These are phyloP conservation scores for Alca torda DNA, from an alignment of 2,797 vertebrate species.

Conservation along the genomic window DNA sequence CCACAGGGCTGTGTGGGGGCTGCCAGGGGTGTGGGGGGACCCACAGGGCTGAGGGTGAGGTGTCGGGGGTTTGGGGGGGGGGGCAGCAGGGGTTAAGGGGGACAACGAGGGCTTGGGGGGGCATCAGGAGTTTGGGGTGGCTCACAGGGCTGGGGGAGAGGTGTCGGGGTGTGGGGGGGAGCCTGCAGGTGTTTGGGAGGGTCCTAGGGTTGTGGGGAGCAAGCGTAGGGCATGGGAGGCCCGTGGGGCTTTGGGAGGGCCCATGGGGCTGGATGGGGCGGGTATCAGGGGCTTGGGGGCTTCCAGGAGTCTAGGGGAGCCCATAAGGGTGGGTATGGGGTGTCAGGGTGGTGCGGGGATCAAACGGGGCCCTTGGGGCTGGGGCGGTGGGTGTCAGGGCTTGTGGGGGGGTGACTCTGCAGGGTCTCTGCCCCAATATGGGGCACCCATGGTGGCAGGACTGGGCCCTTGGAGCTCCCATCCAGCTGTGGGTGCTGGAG, in stretches of 20 bases:
- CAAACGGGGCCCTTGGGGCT: background rate
- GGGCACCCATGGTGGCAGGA: too few relatives aligned
- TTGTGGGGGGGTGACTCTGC: background rate
- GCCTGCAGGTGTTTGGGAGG: background rate
- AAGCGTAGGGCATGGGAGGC: background rate
- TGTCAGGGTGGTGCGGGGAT: fast-evolving
- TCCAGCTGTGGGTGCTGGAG: background rate
- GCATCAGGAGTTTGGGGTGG: background rate
- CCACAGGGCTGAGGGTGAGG: background rate
- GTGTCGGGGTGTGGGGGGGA: too few relatives aligned
- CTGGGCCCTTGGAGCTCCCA: fast-evolving
- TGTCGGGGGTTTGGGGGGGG: background rate
- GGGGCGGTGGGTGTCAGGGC: fast-evolving
- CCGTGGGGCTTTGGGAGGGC: background rate
- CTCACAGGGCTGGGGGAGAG: background rate
- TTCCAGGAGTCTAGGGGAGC: background rate
- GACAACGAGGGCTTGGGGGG: too few relatives aligned
- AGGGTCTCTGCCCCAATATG: background rate
- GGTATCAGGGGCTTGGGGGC: background rate
- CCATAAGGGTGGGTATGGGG: fast-evolving
- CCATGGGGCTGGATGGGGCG: background rate
- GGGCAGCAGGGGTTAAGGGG: background rate
- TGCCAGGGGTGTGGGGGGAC: background rate
- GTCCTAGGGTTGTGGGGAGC: background rate
- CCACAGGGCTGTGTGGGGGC: background rate